Evolutionary conservation across 2,797 vertebrate genomes (phyloP), one percentile per base, ranked within the genome.

Genomic region (Otus scops): DNA sequence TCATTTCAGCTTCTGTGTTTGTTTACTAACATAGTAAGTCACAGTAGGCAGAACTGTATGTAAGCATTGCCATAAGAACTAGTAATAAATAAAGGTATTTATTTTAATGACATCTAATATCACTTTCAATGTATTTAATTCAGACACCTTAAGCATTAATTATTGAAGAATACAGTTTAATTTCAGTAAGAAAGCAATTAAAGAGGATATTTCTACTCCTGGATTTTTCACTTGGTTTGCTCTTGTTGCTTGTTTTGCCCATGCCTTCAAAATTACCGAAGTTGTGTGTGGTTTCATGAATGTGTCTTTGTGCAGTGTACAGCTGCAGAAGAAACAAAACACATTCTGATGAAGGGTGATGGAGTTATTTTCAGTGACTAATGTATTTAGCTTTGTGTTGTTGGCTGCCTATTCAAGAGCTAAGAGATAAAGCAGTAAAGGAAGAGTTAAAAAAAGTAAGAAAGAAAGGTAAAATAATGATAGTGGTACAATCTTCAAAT

Each of bases 251-350:
- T 77, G 30, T 94, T 95, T 95, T 90, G 32, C 14, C 45, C 1
- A 0, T 59, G 43, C 11, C 26, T 94, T 86, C 71, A 65, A 89
- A 91, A 93, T 75, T 91, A 69, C 41, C n/a, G 10, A 20, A 92
- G 53, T 50, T 64, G n/a, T 82, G 32, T 76, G 30, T 26, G n/a
- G n/a, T 64, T 88, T 68, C 57, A 81, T 96, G 73, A 96, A 91
- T 69, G 41, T 78, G 41, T 86, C 91, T 88, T 83, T 95, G 90
- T 94, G 59, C 39, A 50, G 45, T 4, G 47, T 41, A 84, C 95
- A 96, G 96, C 95, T 96, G 94, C 80, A 94, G 59, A 85, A 96
- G 54, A 94, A 96, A 86, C 48, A 94, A 94, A 92, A 69, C 17
- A 39, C 36, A 68, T 94, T 88, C 54, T 73, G 82, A 28, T 48